Base-by-base conservation (phyloP, 2,797 vertebrate species). In the Propithecus deckenii region DNA sequence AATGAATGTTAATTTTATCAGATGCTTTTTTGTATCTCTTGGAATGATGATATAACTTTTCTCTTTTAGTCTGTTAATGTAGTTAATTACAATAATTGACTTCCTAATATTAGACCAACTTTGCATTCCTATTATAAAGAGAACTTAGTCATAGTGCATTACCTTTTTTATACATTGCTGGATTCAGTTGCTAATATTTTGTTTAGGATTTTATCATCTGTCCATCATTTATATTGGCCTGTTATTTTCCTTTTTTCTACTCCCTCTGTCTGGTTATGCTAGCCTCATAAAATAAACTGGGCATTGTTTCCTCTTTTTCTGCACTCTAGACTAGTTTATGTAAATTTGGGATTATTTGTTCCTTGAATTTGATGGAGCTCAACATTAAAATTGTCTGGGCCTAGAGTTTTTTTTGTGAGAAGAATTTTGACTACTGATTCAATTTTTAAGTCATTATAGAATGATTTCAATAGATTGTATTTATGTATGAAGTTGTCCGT, bases 21-120 rank as follows among this genome's bases (percentile, higher is more conserved):
- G 67, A 71, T 94, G 23, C 38, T 89, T 86, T 94, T 94, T 96
- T 83, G 43, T 59, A 72, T 72, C 35, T 86, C 72, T 94, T 88
- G 18, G 75, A 94, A 86, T 86, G 17, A 43, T 83, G 69, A n/a
- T 43, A 18, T 38, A 35, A 43, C 63, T 90, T 95, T 87, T 79
- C 35, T 86, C 67, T 84, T 52, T 55, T 63, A 83, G 57, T 94
- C 23, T 63, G 10, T 80, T 13, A 65, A 69, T 38, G 9, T 61
- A 69, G 17, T 84, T 30, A 79, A 75, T 92, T 81, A 55, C 5
- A 48, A 12, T 9, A 69, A 5, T 84, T 46, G 41, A 46, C 41
- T 72, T 63, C 84, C 55, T 57, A 72, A 46, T 52, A 10, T 88
- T 93, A 67, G 74, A 59, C 43, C 71, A 83, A 6, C 38, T 93